phyloP scores from a whole-genome alignment of 2,113 vertebrate genomes.

The Forbesichthys papilliferus region DNA sequence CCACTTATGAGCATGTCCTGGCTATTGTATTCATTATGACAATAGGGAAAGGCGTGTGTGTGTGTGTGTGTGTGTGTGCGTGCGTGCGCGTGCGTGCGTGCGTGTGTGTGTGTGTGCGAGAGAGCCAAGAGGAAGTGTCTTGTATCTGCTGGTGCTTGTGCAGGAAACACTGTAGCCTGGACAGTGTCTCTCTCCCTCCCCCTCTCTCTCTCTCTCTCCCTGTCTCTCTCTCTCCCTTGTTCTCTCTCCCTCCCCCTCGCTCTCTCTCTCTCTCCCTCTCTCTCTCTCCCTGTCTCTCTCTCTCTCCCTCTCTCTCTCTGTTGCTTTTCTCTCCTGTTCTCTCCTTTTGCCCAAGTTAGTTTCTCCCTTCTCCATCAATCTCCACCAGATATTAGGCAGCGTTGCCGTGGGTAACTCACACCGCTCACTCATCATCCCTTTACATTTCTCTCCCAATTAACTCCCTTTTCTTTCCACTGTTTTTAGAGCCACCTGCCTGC shows the following conservation, averaged over 20 bases:
- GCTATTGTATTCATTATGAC: background rate
- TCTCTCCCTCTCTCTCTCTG: conserved; percentile 26
- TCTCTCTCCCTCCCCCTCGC: background rate
- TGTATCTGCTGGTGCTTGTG: background rate
- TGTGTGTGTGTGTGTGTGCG: conserved; percentile 11
- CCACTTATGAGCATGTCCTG: background rate
- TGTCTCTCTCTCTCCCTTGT: background rate
- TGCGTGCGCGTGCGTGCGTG: background rate
- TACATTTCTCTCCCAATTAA: conserved; percentile 47
- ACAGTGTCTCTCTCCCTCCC: conserved; percentile 6
- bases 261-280: background rate
- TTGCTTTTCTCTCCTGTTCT: background rate
- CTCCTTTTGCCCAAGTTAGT: conserved; percentile 33
- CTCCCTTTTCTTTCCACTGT: background rate
- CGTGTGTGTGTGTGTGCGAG: conserved; percentile 11
- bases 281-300: conserved; percentile 37
- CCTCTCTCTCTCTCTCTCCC: conserved; percentile 11
- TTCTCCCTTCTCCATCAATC: conserved; percentile 23
- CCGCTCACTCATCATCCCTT: conserved; percentile 54
- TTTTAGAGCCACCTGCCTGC: conserved; percentile 3
- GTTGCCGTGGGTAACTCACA: too few species aligned
- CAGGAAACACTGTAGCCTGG: conserved; percentile 4
- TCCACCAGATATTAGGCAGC: background rate
- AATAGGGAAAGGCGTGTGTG: background rate
- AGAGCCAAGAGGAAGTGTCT: background rate